Base-by-base conservation (phyloP, 2,797 vertebrate species). In the Mus minutoides region DNA sequence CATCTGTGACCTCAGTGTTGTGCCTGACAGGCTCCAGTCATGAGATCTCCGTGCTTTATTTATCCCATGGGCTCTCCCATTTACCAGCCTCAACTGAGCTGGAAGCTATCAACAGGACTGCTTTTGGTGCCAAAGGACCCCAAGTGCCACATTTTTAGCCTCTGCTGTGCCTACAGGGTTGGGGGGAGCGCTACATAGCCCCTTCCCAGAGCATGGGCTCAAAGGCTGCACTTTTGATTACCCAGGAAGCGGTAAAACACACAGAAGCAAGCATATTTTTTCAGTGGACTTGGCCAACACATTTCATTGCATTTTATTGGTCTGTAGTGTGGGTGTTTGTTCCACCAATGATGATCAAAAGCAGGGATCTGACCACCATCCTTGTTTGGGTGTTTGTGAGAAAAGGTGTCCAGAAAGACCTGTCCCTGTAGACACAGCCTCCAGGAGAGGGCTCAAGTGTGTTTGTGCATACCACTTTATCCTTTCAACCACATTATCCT, bases 161-260 rank as follows among this genome's bases (percentile, higher is more conserved):
- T 88, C 73, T 22, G 62, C 13, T 10, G 22, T 2, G 67, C 5
- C 0, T 1, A 73, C n/a, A n/a, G 64, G 64, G 52, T 29, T 8
- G 34, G 6, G 31, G 19, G 6, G 62, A 52, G 12, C 0, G 0
- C 46, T 13, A 58, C 21, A 2, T n/a, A 3, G 60, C 0, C 3
- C 22, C 52, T 67, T 24, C 40, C 34, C 64, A 58, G 60, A 76
- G 37, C 60, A n/a, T 69, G 60, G 3, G 0, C 78, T 89, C 40
- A 37, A 71, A 34, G 7, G 16, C 49, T 1, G 1, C 40, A 13
- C 92, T 64, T 95, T 46, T 82, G 79, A 77, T 78, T 87, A 79
- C 26, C 82, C 80, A 78, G 94, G 87, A 96, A 96, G 90, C 52
- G 31, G 11, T 90, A 91, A 91, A 67, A 94, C 34, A 87, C 56